These are phyloP conservation scores for Pedetes capensis DNA, from an alignment of 2,113 vertebrate species.

Conservation along the genomic window DNA sequence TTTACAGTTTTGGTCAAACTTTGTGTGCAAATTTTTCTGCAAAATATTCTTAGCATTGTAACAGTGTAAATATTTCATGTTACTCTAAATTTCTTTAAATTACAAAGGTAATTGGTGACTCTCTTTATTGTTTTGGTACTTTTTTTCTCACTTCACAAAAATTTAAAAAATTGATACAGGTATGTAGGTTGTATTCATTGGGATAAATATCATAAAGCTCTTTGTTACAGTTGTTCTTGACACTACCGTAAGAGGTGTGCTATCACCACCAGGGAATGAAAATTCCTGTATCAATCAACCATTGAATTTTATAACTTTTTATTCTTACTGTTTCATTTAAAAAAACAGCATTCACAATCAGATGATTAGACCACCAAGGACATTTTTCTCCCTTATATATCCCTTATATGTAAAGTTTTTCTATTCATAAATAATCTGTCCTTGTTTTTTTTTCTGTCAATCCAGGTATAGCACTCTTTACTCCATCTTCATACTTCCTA, in stretches of 20 bases:
- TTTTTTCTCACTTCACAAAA: neutral
- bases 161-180: neutral
- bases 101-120: neutral
- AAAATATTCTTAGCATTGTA: neutral
- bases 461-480: neutral
- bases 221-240: neutral
- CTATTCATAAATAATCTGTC: neutral
- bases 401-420: neutral
- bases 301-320: neutral
- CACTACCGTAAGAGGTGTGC: neutral
- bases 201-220: neutral
- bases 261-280: neutral
- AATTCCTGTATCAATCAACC: neutral
- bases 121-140: neutral
- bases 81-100: neutral
- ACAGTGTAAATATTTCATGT: neutral
- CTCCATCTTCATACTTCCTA: neutral
- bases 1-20: neutral
- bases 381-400: neutral
- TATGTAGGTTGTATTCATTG: neutral
- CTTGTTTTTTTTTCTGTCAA: neutral
- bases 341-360: neutral
- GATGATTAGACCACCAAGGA: neutral
- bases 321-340: neutral
- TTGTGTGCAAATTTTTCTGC: neutral